Percentiles rank a stretch among this genome's conserved stretches.
phyloP scores from a whole-genome alignment of 2,113 vertebrate genomes.

The Bubo scandiacus region DNA sequence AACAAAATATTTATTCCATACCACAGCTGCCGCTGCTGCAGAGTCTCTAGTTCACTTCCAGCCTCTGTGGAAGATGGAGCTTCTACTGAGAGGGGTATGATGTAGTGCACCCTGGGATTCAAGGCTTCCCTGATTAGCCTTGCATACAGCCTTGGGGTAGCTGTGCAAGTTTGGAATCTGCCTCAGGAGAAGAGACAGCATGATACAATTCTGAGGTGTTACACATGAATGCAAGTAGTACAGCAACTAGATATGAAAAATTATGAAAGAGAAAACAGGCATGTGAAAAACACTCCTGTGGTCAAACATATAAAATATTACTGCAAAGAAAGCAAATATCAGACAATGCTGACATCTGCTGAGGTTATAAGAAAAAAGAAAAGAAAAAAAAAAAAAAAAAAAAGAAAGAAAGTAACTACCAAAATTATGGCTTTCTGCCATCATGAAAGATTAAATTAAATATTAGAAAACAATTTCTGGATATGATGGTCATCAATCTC shows the following conservation, averaged over 20 bases:
- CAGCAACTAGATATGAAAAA: neutral
- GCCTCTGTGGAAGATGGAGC: no score
- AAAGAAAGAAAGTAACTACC: no score
- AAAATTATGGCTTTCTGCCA: neutral
- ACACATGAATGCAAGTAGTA: neutral
- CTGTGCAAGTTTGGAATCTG: neutral
- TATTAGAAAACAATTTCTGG: neutral
- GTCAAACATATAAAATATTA: neutral
- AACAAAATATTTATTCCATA: neutral
- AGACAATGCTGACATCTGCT: neutral
- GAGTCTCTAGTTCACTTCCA: neutral
- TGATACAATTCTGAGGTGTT: neutral
- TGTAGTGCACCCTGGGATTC: neutral
- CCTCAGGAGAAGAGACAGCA: neutral
- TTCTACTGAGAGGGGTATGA: neutral
- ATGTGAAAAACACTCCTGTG: neutral
- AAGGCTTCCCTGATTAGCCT: neutral
- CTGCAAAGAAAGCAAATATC: neutral
- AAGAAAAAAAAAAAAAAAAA: neutral
- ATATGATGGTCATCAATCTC: accelerated
- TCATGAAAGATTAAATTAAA: neutral
- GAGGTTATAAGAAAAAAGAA: neutral
- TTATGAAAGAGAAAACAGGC: neutral
- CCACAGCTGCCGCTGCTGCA: neutral
- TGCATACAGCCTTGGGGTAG: neutral